A percentile compares a stretch with the other conserved stretches of the same genome.
Conservation (phyloP, 1,140 invertebrate genomes). For the Hyposmocoma kahamanoa region DNA sequence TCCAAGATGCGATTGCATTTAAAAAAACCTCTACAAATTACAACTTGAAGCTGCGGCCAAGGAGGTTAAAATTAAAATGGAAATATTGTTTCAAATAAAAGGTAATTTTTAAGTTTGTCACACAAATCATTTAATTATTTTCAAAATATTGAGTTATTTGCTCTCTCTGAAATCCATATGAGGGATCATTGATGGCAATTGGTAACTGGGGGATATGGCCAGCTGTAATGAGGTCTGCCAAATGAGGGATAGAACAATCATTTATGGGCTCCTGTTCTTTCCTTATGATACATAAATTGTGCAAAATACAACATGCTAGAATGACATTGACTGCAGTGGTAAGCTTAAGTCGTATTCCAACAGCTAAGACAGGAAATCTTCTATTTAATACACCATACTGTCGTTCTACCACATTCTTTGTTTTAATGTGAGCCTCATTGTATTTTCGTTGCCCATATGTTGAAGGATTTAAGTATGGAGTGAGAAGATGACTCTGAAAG, state of each 20-base stretch:
- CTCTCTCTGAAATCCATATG: conserved; percentile 13
- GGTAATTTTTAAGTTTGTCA: neutral
- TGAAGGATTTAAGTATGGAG: conserved; percentile 41
- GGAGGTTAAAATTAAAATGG: neutral
- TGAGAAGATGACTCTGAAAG: conserved; percentile 40
- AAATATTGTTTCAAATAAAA: conserved; percentile 3
- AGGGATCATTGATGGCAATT: neutral
- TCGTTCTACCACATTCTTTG: conserved; percentile 52
- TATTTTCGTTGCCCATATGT: conserved; percentile 6
- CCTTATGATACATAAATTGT: conserved; percentile 41
- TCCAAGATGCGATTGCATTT: neutral
- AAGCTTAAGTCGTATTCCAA: conserved; percentile 33
- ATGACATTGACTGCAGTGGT: conserved; percentile 33
- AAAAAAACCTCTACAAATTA: neutral
- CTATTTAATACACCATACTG: conserved; percentile 50
- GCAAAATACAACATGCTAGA: conserved; percentile 48
- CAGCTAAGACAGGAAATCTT: conserved; percentile 40
- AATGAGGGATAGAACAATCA: conserved; percentile 8
- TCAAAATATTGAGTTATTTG: conserved; percentile 12
- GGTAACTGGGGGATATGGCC: conserved; percentile 1
- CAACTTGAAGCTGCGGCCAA: neutral
- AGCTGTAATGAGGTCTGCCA: conserved; percentile 4
- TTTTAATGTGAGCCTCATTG: conserved; percentile 34
- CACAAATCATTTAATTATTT: neutral
- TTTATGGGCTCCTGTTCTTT: conserved; percentile 15